phyloP scores from a whole-genome alignment of 2,113 vertebrate species.

The Cyanoderma ruficeps region DNA sequence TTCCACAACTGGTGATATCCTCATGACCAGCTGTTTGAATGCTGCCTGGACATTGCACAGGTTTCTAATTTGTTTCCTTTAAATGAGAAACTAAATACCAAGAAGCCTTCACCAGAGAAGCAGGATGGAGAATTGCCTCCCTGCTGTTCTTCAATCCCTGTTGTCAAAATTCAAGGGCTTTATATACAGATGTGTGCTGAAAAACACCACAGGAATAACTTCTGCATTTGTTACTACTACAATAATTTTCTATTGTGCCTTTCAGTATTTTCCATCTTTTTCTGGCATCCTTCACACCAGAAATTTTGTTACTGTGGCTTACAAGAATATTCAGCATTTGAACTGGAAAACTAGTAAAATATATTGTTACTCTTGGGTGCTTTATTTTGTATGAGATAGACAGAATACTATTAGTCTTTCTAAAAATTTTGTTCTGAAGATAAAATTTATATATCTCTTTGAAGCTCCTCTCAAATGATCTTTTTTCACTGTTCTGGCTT shows the following conservation, averaged over 20 bases:
- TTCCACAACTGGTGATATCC: background rate
- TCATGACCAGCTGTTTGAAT: background rate
- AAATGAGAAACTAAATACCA: background rate
- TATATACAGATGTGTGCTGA: background rate
- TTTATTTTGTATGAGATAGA: background rate
- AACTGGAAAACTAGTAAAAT: background rate
- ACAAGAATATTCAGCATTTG: background rate
- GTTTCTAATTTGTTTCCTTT: background rate
- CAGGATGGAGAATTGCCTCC: background rate
- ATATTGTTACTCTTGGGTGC: background rate
- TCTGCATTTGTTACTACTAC: background rate
- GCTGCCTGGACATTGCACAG: background rate
- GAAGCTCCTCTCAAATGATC: background rate
- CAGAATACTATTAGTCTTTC: background rate
- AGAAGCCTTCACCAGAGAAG: background rate
- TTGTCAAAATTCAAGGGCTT: background rate
- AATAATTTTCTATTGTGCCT: background rate
- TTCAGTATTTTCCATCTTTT: background rate
- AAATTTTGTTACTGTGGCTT: background rate
- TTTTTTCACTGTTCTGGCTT: background rate
- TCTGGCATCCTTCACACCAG: background rate
- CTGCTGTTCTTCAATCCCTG: background rate
- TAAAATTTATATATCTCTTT: background rate
- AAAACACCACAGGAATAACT: background rate
- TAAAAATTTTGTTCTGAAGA: background rate